phyloP scores from a whole-genome alignment of 2,888 invertebrate species.

The Agrochola litura region DNA sequence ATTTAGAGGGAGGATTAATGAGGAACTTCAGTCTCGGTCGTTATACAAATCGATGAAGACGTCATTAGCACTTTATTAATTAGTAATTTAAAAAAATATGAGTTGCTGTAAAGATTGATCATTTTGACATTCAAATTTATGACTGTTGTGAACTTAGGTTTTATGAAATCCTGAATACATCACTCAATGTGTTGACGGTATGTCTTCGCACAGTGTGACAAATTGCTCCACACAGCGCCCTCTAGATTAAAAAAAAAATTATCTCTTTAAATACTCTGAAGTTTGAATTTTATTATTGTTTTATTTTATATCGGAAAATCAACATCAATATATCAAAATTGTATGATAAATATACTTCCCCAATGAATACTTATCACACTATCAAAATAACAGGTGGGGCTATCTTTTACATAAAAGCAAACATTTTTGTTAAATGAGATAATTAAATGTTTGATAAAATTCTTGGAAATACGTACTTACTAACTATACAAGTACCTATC shows the following conservation, averaged over 20 bases:
- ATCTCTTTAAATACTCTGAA: not conserved
- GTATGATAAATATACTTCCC: not conserved
- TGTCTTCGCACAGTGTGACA: not conserved
- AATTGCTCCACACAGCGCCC: not conserved
- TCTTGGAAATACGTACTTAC: not conserved
- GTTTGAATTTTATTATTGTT: not conserved
- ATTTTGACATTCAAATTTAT: slow-evolving; percentile 16
- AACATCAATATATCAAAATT: no score
- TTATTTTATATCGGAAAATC: not conserved
- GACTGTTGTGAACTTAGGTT: not conserved
- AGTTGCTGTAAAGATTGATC: slow-evolving; percentile 1
- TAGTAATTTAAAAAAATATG: not conserved
- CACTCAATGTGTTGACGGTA: not conserved
- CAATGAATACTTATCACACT: not conserved
- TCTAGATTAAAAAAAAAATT: not conserved
- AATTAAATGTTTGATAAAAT: not conserved
- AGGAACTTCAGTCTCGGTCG: slow-evolving; percentile 1
- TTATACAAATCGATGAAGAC: slow-evolving; percentile 28
- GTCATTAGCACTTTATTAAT: slow-evolving; percentile 5
- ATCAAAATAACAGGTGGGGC: slow-evolving; percentile 3
- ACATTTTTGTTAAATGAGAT: not conserved
- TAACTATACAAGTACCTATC: not conserved
- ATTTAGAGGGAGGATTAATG: slow-evolving; percentile 37
- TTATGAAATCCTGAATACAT: not conserved
- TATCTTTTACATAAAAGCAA: slow-evolving; percentile 5